Conservation (phyloP, 1,140 invertebrate genomes). For the Musca domestica region DNA sequence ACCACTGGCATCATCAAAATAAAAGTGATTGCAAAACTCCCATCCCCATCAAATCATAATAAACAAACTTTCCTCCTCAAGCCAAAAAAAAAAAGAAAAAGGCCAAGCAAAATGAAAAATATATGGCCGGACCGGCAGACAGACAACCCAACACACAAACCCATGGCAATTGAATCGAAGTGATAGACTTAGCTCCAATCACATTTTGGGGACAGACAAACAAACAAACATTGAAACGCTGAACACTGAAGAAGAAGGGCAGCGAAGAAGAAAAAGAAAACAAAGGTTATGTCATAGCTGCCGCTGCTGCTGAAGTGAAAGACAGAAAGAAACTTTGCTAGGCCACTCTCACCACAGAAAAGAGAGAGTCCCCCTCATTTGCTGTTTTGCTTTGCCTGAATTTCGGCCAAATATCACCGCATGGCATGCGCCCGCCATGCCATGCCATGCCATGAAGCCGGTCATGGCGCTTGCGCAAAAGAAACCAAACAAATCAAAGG, state of each 20-base stretch:
- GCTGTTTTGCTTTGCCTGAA: too few species aligned
- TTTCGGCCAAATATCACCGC: too few species aligned
- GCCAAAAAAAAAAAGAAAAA: not conserved
- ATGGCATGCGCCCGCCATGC: too few species aligned
- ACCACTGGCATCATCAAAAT: too few species aligned
- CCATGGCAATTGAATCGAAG: not conserved
- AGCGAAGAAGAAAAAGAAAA: conserved; percentile 12
- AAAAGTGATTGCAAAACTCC: conserved; percentile 18
- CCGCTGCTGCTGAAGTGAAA: conserved; percentile 11
- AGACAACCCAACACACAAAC: too few species aligned
- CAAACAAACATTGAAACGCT: not conserved
- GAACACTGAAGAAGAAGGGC: conserved; percentile 1
- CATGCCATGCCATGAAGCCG: too few species aligned
- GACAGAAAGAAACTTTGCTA: conserved; percentile 5
- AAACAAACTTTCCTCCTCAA: conserved; percentile 17
- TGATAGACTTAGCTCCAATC: too few species aligned
- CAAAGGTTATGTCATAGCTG: conserved; percentile 20
- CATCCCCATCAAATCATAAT: not conserved
- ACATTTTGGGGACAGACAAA: not conserved
- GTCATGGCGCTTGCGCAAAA: too few species aligned
- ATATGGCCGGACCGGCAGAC: not conserved
- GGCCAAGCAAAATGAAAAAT: not conserved
- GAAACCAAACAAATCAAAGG: too few species aligned
- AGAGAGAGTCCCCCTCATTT: too few species aligned
- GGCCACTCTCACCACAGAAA: not conserved